A percentile compares a stretch with the other conserved stretches of the same genome.
Evolutionary conservation across 2,113 vertebrate species (phyloP).

Genomic region (Dryoscopus gambensis): DNA sequence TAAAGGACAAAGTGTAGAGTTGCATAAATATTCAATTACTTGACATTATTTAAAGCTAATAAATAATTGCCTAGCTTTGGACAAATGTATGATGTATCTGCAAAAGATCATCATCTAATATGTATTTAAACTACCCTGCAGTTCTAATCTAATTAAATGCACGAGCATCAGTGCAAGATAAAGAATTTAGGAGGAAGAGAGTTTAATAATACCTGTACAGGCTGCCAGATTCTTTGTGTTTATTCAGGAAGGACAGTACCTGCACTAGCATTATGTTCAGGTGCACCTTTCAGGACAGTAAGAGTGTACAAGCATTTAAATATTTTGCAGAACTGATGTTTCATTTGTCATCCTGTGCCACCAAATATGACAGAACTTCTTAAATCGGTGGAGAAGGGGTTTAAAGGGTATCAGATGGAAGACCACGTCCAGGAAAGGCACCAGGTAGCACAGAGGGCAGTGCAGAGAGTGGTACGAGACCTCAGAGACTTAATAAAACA

Average conservation of each 20-base stretch:
- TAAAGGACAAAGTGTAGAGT: background rate
- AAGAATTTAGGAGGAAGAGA: background rate
- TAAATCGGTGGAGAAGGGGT: background rate
- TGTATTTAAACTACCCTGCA: background rate
- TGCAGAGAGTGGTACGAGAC: background rate
- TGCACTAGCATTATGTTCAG: background rate
- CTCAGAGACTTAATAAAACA: background rate
- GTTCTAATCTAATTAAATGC: background rate
- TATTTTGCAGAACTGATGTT: background rate
- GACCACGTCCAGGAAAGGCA: background rate
- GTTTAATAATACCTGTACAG: background rate
- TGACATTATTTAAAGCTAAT: background rate
- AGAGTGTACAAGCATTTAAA: background rate
- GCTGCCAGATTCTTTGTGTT: background rate
- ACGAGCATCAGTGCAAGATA: background rate
- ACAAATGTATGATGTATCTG: background rate
- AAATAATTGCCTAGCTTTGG: background rate
- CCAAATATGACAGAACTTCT: background rate
- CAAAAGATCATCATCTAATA: background rate
- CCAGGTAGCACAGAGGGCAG: background rate
- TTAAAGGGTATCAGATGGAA: background rate
- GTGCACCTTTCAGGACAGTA: background rate
- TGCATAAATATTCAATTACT: background rate
- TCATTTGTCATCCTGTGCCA: background rate
- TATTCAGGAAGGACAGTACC: background rate